Conservation (phyloP, 2,888 invertebrate genomes). For the Scaptomyza parva region DNA sequence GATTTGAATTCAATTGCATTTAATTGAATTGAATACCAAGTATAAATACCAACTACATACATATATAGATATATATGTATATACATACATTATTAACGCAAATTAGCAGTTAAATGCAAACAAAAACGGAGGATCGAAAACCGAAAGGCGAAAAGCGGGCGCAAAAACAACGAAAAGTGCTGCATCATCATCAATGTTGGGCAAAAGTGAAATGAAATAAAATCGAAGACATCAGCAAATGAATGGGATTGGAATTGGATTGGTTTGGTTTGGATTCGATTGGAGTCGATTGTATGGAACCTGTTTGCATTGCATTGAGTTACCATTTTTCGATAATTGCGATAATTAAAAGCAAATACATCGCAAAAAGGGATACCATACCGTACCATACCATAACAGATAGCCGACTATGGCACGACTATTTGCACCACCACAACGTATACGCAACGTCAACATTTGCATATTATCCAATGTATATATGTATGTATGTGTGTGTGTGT, state of each 20-base stretch:
- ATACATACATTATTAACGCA: conserved; percentile 49
- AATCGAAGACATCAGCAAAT: conserved; percentile 79
- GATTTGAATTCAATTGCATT: conserved; percentile 45
- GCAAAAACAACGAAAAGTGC: conserved; percentile 32
- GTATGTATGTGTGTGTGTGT: not conserved
- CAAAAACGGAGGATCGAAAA: conserved; percentile 27
- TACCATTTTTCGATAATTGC: conserved; percentile 81
- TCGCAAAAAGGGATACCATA: conserved; percentile 53
- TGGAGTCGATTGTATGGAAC: not conserved
- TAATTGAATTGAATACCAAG: conserved; percentile 17
- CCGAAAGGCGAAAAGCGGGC: conserved; percentile 20
- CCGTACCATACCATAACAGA: not conserved
- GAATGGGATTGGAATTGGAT: conserved; percentile 18
- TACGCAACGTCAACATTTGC: conserved; percentile 73
- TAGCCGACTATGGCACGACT: conserved; percentile 19
- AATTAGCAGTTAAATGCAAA: conserved; percentile 69
- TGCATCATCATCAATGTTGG: conserved; percentile 54
- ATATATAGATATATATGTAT: not conserved
- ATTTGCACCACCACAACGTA: conserved; percentile 67
- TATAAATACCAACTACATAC: conserved; percentile 33
- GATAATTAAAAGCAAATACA: conserved; percentile 83
- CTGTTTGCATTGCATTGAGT: conserved; percentile 69
- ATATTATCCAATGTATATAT: conserved; percentile 34
- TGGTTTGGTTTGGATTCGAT: too few relatives aligned
- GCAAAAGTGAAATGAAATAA: conserved; percentile 49